phyloP scores from a whole-genome alignment of 2,113 vertebrate genomes.

The Thalassarche chlororhynchos region DNA sequence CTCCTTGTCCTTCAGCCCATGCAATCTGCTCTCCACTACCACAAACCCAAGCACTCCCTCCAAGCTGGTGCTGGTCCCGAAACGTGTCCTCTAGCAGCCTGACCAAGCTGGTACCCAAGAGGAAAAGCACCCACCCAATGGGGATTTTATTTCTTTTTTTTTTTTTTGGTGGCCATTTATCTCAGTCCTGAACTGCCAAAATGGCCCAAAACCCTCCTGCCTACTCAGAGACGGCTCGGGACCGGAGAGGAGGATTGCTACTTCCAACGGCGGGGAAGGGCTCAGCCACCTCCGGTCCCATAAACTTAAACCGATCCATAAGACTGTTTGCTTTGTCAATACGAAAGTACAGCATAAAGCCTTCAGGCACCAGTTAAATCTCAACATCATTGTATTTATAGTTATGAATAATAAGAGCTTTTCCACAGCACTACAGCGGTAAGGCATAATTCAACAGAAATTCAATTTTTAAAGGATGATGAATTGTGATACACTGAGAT shows the following conservation, averaged over 20 bases:
- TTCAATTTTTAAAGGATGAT: constrained; percentile 65
- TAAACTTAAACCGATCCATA: not conserved
- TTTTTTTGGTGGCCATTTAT: not conserved
- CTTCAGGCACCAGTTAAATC: constrained; percentile 54
- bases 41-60: not conserved
- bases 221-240: not conserved
- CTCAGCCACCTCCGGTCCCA: not conserved
- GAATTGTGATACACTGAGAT: constrained; percentile 58
- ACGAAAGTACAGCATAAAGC: constrained; percentile 1
- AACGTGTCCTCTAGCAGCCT: not conserved
- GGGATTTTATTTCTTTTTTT: too few relatives aligned
- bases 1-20: not conserved
- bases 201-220: not conserved
- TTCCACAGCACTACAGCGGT: constrained; percentile 22
- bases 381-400: constrained; percentile 46
- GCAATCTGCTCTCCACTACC: not conserved
- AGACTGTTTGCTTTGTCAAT: constrained; percentile 55
- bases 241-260: not conserved
- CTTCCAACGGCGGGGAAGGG: not conserved
- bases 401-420: constrained; percentile 64
- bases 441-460: constrained; percentile 58
- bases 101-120: not conserved
- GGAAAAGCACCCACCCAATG: rapidly evolving
- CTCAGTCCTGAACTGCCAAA: not conserved
- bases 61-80: not conserved